phyloP scores from a whole-genome alignment of 1,140 invertebrate genomes.

The Magallana angulata region DNA sequence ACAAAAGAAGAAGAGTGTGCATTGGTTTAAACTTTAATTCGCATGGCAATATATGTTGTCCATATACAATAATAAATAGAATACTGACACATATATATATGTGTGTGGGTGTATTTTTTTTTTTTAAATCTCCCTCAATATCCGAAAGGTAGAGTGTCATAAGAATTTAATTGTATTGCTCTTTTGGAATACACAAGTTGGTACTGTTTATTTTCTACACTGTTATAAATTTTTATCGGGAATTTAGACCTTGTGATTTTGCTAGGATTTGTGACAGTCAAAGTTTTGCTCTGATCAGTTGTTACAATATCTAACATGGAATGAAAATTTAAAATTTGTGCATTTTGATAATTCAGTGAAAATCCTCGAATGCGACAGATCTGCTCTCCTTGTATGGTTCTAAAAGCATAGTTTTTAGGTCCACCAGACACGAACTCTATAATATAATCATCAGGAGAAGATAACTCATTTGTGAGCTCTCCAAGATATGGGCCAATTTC shows the following conservation, averaged over 20 bases:
- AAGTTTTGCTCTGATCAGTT: neutral
- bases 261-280: neutral
- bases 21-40: too few species aligned
- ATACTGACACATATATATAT: too few species aligned
- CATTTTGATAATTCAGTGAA: slow-evolving; percentile 46
- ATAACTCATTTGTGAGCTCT: slow-evolving; percentile 24
- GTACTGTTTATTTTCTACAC: slow-evolving; percentile 40
- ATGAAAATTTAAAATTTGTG: slow-evolving; percentile 38
- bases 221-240: slow-evolving; percentile 25
- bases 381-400: neutral
- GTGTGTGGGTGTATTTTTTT: too few species aligned
- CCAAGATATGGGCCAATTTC: neutral
- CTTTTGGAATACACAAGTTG: slow-evolving; percentile 30
- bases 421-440: slow-evolving; percentile 31
- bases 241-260: slow-evolving; percentile 40
- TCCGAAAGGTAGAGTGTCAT: slow-evolving; percentile 37
- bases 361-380: slow-evolving; percentile 51
- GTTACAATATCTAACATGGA: slow-evolving; percentile 37
- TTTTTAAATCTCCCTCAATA: neutral
- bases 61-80: too few species aligned
- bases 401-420: slow-evolving; percentile 53
- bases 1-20: too few species aligned
- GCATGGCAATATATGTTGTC: too few species aligned
- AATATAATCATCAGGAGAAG: neutral
- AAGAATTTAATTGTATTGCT: neutral